phyloP scores from a whole-genome alignment of 1,140 invertebrate genomes.

The Plectrocnemia conspersa region DNA sequence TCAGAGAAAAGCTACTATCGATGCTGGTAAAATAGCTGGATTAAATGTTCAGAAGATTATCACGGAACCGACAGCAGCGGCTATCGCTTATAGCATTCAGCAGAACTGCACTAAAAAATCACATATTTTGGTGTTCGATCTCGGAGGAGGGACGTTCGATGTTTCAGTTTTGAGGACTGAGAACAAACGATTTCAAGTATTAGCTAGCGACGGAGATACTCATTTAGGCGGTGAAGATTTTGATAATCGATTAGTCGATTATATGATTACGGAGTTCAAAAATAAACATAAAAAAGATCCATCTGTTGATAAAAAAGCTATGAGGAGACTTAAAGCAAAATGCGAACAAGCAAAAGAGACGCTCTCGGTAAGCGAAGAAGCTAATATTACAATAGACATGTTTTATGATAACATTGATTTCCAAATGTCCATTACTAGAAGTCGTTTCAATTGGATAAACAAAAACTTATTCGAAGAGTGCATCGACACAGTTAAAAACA shows the following conservation, averaged over 20 bases:
- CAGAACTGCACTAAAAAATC: conserved; percentile 88
- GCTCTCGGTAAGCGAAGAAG: conserved; percentile 88
- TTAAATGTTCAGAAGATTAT: conserved; percentile 86
- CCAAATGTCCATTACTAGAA: conserved; percentile 90
- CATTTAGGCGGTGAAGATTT: conserved; percentile 98
- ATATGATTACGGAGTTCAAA: conserved; percentile 96
- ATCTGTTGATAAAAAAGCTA: conserved; percentile 80
- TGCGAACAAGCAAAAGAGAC: conserved; percentile 96
- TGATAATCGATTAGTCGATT: conserved; percentile 91
- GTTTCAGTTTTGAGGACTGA: conserved; percentile 94
- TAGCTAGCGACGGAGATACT: conserved; percentile 95
- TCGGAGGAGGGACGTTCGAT: conserved; percentile 97
- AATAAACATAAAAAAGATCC: conserved; percentile 96
- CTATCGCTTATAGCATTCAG: conserved; percentile 98
- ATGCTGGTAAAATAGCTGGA: conserved; percentile 81
- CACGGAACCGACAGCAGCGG: conserved; percentile 97
- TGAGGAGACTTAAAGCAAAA: conserved; percentile 87
- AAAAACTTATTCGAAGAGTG: conserved; percentile 88
- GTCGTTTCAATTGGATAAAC: conserved; percentile 90
- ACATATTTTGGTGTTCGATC: conserved; percentile 87
- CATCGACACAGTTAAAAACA: conserved; percentile 92
- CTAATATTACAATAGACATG: conserved; percentile 93
- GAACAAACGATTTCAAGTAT: conserved; percentile 93
- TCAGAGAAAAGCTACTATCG: conserved; percentile 88
- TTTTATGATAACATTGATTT: conserved; percentile 94